These are phyloP conservation scores for Cheilosia impressa DNA, from an alignment of 2,888 invertebrate genomes.

Conservation along the genomic window DNA sequence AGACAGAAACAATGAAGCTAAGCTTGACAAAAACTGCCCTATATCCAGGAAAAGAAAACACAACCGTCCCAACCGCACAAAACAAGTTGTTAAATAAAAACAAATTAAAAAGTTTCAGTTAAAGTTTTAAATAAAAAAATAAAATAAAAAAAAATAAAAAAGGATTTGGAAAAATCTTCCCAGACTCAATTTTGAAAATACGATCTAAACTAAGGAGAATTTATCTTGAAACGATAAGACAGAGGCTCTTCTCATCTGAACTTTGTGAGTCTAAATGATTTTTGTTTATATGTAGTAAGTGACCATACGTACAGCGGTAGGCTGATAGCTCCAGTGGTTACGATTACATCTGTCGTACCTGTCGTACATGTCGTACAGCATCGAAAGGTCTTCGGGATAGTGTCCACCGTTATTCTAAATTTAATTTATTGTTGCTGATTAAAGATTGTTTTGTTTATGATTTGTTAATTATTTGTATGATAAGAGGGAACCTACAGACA, in stretches of 20 bases:
- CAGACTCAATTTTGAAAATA: constrained; percentile 12
- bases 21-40: constrained; percentile 12
- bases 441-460: constrained; percentile 41
- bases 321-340: constrained; percentile 63
- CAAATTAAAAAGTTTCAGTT: not conserved
- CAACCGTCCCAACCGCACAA: constrained; percentile 30
- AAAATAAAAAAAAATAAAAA: constrained; percentile 5
- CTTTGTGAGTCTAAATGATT: constrained; percentile 58
- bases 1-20: constrained; percentile 19
- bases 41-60: constrained; percentile 8
- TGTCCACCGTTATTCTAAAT: constrained; percentile 71
- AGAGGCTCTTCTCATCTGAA: constrained; percentile 38
- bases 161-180: constrained; percentile 32
- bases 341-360: constrained; percentile 68
- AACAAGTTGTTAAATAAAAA: not conserved
- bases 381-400: constrained; percentile 63
- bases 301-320: constrained; percentile 72
- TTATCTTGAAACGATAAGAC: constrained; percentile 55
- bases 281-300: constrained; percentile 30
- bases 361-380: constrained; percentile 63
- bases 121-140: not conserved
- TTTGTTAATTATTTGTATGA: constrained; percentile 27
- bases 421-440: constrained; percentile 60
- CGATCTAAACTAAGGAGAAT: constrained; percentile 25
- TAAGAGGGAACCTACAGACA: constrained; percentile 25